A percentile compares a stretch with the other conserved stretches of the same genome.
phyloP scores from a whole-genome alignment of 2,888 invertebrate species.

The Melipona beecheii region DNA sequence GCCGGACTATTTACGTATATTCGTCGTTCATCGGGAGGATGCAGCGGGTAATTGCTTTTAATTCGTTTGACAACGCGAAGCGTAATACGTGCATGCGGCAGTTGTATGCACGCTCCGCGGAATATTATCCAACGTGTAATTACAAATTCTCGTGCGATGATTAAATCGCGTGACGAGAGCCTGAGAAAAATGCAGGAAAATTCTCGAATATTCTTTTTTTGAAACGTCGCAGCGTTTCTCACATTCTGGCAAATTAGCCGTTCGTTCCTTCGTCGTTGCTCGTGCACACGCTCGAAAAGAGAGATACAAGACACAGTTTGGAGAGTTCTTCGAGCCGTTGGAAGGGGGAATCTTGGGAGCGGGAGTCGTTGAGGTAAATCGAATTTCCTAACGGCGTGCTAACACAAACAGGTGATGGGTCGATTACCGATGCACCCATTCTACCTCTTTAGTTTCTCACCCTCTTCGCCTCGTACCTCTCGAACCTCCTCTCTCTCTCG shows the following conservation, averaged over 20 bases:
- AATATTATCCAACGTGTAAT: not conserved
- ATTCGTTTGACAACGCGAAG: not conserved
- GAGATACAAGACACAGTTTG: not conserved
- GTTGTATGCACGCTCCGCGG: not conserved
- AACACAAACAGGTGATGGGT: constrained; percentile 64
- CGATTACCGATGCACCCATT: constrained; percentile 60
- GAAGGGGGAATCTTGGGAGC: constrained; percentile 18
- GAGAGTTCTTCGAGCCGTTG: constrained; percentile 20
- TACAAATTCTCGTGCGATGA: not conserved
- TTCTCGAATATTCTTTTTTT: not conserved
- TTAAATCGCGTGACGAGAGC: not conserved
- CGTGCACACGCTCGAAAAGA: not conserved
- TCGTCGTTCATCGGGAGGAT: not conserved
- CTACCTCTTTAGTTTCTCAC: constrained; percentile 11
- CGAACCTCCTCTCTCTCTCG: not conserved
- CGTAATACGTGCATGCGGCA: not conserved
- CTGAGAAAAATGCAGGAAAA: not conserved
- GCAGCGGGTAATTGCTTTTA: not conserved
- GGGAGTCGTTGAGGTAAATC: constrained; percentile 61
- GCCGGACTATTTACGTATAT: not conserved
- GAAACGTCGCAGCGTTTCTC: not conserved
- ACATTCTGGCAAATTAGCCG: not conserved
- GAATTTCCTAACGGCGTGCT: constrained; percentile 63
- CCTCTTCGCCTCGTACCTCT: constrained; percentile 19
- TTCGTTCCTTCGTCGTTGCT: not conserved